A percentile compares a stretch with the other conserved stretches of the same genome.
phyloP scores from a whole-genome alignment of 2,113 vertebrate genomes.

The Spea multiplicata region DNA sequence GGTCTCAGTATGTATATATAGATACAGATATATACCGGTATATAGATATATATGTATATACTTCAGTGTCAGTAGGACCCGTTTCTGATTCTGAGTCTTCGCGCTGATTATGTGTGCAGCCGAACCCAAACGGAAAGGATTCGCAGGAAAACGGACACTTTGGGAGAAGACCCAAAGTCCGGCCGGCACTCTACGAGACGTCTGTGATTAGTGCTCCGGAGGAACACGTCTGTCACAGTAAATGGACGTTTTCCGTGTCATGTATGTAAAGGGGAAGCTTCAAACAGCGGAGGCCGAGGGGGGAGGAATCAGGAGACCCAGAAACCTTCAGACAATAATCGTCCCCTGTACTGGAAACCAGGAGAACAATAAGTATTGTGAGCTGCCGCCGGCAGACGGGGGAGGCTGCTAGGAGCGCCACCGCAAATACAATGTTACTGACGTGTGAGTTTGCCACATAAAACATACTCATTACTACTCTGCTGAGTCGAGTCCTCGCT shows the following conservation, averaged over 20 bases:
- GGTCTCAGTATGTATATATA: too few species aligned
- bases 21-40: too few species aligned
- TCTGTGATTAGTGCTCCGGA: slow-evolving; percentile 4
- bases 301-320: background rate
- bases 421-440: background rate
- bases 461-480: background rate
- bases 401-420: too few species aligned
- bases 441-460: background rate
- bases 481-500: too few species aligned
- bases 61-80: too few species aligned
- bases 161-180: too few species aligned
- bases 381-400: too few species aligned
- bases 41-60: too few species aligned
- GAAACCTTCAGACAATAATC: background rate
- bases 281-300: background rate
- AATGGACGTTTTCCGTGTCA: background rate
- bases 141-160: too few species aligned
- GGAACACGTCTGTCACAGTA: background rate
- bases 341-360: background rate
- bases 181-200: background rate
- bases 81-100: too few species aligned
- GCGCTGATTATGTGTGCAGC: too few species aligned
- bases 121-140: too few species aligned
- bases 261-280: background rate
- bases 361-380: background rate